phyloP scores from a whole-genome alignment of 2,888 invertebrate genomes.

The Spatulosminthurus flaviceps region DNA sequence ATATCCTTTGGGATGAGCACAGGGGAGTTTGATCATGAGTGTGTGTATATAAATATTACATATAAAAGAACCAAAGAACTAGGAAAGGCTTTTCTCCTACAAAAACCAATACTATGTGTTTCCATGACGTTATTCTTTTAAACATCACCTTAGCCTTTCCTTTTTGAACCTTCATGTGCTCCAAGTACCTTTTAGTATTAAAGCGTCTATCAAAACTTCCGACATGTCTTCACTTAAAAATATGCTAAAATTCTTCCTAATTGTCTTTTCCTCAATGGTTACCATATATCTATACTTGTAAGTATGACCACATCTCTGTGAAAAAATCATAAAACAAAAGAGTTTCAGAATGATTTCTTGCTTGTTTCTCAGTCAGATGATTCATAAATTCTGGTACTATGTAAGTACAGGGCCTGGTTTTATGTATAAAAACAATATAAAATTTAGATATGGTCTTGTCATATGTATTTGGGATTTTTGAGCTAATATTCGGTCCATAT shows the following conservation, averaged over 20 bases:
- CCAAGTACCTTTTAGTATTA: neutral
- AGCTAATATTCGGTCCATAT: conserved; percentile 11
- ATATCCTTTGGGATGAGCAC: too few relatives aligned
- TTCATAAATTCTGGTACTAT: neutral
- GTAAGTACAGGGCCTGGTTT: too few relatives aligned
- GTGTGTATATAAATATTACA: too few relatives aligned
- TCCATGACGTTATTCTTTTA: conserved; percentile 1
- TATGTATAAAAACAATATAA: too few relatives aligned
- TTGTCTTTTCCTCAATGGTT: conserved; percentile 1
- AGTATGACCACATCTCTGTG: neutral
- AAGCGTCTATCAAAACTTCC: conserved; percentile 8
- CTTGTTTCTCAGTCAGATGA: neutral
- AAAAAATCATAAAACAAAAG: neutral
- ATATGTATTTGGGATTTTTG: neutral
- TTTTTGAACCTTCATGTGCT: neutral
- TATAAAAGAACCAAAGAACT: too few relatives aligned
- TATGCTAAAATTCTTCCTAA: neutral
- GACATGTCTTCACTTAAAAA: neutral
- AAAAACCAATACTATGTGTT: neutral
- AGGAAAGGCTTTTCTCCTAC: neutral
- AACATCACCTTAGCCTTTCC: neutral
- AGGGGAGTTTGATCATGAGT: neutral
- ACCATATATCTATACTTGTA: neutral
- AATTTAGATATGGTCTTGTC: too few relatives aligned
- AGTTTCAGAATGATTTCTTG: neutral